Base-by-base conservation (phyloP, 2,888 invertebrate genomes). In the Falcaria lacertinaria region DNA sequence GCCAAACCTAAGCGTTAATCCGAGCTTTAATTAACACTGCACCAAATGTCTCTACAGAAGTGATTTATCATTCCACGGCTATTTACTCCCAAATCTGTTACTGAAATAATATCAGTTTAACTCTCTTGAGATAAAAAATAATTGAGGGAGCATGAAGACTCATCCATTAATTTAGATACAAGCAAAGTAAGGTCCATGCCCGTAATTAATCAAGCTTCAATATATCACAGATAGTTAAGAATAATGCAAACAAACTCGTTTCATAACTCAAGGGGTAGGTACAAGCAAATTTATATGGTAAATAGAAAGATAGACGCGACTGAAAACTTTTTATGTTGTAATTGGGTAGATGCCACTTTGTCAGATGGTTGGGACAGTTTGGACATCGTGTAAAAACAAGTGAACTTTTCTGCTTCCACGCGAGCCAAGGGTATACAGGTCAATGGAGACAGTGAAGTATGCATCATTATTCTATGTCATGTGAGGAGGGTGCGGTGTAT, bases 11-110 rank as follows among this genome's bases (percentile, higher is more conserved):
- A 28, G 28, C 8, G 28, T 11, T 37, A 48, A 48, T 48, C 48
- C 43, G 43, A 39, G 51, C 46, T 55, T 65, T 69, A 67, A 74
- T 73, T 68, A 72, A 62, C 54, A 50, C 46, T 56, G 48, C 50
- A 43, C 39, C 45, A 47, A 51, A 50, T 43, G 25, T 42, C 45
- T 45, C 49, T 48, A 39, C 16, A 25, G 33, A 34, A 32, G n/a
- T 45, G 50, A 54, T 58, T 55, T 48, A 54, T 55, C 41, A 45
- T 47, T 39, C 34, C 33, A 42, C 47, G 42, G 43, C 36, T 49
- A 42, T 47, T 45, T 43, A 34, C 32, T 14, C 22, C 41, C 14
- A 5, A 33, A 33, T 33, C 11, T 28, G 28, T 11, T 28, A 28
- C 11, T 11, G 28, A 28, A 28, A 28, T 28, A 28, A 28, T 7